Base-by-base conservation (phyloP, 2,797 vertebrate species). In the Myripristis murdjan region DNA sequence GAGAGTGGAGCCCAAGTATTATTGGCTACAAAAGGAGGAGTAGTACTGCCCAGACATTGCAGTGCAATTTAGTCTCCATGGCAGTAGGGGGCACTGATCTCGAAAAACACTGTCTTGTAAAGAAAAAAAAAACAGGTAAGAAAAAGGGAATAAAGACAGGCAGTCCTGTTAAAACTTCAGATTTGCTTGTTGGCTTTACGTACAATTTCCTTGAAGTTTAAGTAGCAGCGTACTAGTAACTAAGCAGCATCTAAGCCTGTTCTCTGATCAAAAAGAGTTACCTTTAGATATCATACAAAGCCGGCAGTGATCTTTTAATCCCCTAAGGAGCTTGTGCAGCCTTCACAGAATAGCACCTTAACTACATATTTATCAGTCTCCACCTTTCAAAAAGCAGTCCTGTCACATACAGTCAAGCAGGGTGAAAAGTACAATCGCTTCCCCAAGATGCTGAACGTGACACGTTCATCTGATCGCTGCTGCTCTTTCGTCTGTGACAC, bases 201-300 rank as follows among this genome's bases (percentile, higher is more conserved):
- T 75, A 58, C 62, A n/a, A 68, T 82, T 84, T 87, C 72, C 64
- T 82, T 57, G 12, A 82, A 74, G 79, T 86, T 70, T 82, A 84
- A 75, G 79, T 62, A 69, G 24, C 56, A 23, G 57, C 18, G 55
- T 80, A 77, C 80, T 73, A 70, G 81, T 66, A 72, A 75, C 75
- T 86, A 83, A 83, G 82, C 81, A 55, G 84, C 23, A 70, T 83
- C 85, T 90, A 84, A 91, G 77, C 82, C 83, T 71, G 78, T 70
- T 37, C 89, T 91, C 87, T 85, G 89, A 91, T 93, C 91, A 87
- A 85, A 93, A 87, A 76, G 65, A 86, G 83, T 82, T 77, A 82
- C 88, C 84, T 91, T 91, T 86, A 90, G 86, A 92, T 89, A 90
- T 93, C 88, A 89, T 91, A 92, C 84, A 91, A 87, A 91, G 85